A percentile compares a stretch with the other conserved stretches of the same genome.
Conservation (phyloP, 2,888 invertebrate genomes). For the Chrysopilus asiliformis region DNA sequence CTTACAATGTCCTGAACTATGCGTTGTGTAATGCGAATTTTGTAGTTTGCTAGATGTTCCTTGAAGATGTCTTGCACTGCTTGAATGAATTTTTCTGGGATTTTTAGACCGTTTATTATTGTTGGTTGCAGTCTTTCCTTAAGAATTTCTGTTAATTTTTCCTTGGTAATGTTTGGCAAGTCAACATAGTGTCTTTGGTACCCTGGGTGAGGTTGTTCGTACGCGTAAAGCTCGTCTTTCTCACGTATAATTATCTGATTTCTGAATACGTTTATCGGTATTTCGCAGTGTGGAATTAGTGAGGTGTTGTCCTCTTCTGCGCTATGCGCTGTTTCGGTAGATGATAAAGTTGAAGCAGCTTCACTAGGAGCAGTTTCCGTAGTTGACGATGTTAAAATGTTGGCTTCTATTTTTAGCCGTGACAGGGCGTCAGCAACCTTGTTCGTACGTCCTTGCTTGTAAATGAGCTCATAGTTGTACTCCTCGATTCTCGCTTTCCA, state of each 20-base stretch:
- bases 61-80: slow-evolving; percentile 7
- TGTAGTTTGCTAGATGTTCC: slow-evolving; percentile 3
- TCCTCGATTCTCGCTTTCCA: too few species aligned
- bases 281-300: slow-evolving; percentile 15
- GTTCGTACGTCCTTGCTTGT: too few species aligned
- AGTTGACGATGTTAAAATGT: too few species aligned
- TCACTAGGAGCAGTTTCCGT: too few species aligned
- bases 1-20: not conserved
- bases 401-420: too few species aligned
- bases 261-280: slow-evolving; percentile 12
- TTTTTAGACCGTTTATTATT: slow-evolving; percentile 8
- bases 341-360: slow-evolving; percentile 1
- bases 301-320: slow-evolving; percentile 15
- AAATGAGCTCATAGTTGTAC: too few species aligned
- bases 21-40: slow-evolving; percentile 6
- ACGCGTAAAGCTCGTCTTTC: slow-evolving; percentile 1
- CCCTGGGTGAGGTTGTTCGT: slow-evolving; percentile 11
- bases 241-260: slow-evolving; percentile 13
- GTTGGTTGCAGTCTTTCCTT: slow-evolving; percentile 1
- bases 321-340: slow-evolving; percentile 10
- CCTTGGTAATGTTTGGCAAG: not conserved
- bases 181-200: not conserved
- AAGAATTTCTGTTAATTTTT: not conserved
- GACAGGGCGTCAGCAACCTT: too few species aligned
- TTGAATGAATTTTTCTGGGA: slow-evolving; percentile 5